Conservation (phyloP, 1,140 invertebrate genomes). For the Neomicropteryx cornuta region DNA sequence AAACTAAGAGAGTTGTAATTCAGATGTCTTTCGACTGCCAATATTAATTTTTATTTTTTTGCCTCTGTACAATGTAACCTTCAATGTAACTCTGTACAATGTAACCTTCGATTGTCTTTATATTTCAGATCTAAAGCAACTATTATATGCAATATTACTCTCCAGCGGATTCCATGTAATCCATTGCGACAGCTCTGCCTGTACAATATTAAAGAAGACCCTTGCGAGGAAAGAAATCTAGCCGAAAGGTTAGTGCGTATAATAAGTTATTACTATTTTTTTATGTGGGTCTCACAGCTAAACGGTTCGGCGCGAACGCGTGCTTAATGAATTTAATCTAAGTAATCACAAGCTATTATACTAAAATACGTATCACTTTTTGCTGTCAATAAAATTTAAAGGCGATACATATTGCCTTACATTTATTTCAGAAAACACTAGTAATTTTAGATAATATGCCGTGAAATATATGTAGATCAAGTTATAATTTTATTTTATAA, state of each 20-base stretch:
- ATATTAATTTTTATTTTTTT: too few relatives aligned
- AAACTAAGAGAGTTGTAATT: too few relatives aligned
- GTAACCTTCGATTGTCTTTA: too few relatives aligned
- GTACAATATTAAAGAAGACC: slow-evolving; percentile 68
- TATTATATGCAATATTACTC: slow-evolving; percentile 27
- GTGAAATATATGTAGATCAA: too few relatives aligned
- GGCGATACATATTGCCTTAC: too few relatives aligned
- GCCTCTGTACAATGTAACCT: too few relatives aligned
- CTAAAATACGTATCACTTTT: neutral
- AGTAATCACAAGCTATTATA: neutral
- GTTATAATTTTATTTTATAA: too few relatives aligned
- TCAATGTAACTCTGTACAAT: too few relatives aligned
- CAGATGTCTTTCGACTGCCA: too few relatives aligned
- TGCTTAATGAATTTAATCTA: neutral
- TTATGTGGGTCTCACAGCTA: neutral
- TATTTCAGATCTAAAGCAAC: slow-evolving; percentile 16
- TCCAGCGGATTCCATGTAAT: slow-evolving; percentile 40
- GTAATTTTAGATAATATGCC: too few relatives aligned
- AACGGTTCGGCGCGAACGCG: neutral
- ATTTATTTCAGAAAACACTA: too few relatives aligned
- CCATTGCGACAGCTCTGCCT: slow-evolving; percentile 58
- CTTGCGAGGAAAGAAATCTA: slow-evolving; percentile 74
- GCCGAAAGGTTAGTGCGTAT: slow-evolving; percentile 41
- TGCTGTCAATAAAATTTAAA: neutral
- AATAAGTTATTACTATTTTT: neutral